phyloP scores from a whole-genome alignment of 2,113 vertebrate species.

The Pandion haliaetus region DNA sequence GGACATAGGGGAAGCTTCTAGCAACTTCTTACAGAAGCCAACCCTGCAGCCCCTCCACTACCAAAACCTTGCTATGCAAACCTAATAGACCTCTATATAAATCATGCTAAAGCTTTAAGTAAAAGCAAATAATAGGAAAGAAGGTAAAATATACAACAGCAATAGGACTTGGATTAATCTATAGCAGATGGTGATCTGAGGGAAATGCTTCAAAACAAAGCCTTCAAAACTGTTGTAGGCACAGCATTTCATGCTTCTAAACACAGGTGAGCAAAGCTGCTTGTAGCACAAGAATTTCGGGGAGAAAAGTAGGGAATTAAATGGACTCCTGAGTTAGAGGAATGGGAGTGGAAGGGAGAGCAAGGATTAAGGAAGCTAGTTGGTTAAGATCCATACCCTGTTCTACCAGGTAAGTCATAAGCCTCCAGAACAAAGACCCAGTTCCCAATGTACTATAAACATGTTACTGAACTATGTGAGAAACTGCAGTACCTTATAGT shows the following conservation, averaged over 20 bases:
- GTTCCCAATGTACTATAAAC: neutral
- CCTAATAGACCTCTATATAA: neutral
- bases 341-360: fast-evolving
- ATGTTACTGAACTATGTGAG: neutral
- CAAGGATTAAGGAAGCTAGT: neutral
- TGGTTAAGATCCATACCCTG: neutral
- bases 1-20: neutral
- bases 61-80: no score
- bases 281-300: neutral
- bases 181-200: neutral
- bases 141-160: neutral
- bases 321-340: neutral
- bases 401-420: neutral
- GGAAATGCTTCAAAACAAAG: neutral
- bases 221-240: neutral
- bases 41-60: no score
- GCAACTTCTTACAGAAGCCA: no score
- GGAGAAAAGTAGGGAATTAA: neutral
- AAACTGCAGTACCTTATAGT: neutral
- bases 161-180: neutral
- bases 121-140: neutral
- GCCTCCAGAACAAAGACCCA: neutral
- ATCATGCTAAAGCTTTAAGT: neutral
- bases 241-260: neutral
- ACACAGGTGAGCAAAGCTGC: neutral